phyloP scores from a whole-genome alignment of 2,113 vertebrate genomes.

The Carlito syrichta region DNA sequence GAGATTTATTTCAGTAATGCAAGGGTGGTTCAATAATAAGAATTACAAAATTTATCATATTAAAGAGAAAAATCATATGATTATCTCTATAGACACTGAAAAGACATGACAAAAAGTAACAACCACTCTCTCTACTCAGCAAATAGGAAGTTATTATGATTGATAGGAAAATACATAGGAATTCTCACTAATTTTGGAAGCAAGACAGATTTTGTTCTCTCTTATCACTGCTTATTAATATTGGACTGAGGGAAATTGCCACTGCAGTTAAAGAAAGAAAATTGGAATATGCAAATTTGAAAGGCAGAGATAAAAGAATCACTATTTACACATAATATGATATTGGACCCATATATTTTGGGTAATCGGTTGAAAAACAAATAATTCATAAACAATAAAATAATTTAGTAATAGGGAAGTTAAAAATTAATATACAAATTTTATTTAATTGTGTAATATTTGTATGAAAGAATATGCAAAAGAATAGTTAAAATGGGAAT shows the following conservation, averaged over 20 bases:
- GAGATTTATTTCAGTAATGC: conserved; percentile 17
- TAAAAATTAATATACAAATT: neutral
- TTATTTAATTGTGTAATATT: neutral
- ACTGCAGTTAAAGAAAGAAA: conserved; percentile 7
- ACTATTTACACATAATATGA: neutral
- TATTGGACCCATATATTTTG: neutral
- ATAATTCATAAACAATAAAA: neutral
- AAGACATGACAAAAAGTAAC: conserved; percentile 7
- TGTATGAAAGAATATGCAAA: conserved; percentile 1
- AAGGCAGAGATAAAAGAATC: neutral
- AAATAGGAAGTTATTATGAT: neutral
- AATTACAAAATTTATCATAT: neutral
- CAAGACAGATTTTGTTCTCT: neutral
- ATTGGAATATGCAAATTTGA: neutral
- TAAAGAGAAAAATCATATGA: neutral
- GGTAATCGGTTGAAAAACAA: conserved; percentile 5
- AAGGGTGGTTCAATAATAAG: neutral
- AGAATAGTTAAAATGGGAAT: neutral
- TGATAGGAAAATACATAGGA: neutral
- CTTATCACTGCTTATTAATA: neutral
- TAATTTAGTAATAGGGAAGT: neutral
- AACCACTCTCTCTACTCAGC: neutral
- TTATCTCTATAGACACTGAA: neutral
- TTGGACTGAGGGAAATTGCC: neutral
- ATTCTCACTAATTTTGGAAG: neutral